Evolutionary conservation across 2,113 vertebrate species (phyloP).

Genomic region (Varanus salvator): DNA sequence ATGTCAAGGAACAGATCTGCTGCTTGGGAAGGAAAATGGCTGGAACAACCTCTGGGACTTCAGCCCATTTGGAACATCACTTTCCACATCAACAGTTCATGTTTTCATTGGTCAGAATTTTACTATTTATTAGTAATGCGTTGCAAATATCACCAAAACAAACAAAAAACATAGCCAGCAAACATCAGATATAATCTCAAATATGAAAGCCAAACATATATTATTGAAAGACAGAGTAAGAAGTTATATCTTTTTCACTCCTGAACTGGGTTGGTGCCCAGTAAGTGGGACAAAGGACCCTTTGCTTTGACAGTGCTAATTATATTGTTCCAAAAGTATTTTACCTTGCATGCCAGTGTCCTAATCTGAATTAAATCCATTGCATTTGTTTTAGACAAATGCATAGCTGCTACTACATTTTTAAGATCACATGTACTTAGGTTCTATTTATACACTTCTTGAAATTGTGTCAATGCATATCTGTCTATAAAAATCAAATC

Average conservation of each 20-base stretch:
- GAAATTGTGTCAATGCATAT: background rate
- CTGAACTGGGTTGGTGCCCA: too few relatives aligned
- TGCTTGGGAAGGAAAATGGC: background rate
- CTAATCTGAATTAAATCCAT: too few relatives aligned
- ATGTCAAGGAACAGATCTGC: background rate
- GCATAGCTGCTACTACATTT: too few relatives aligned
- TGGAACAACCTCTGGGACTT: background rate
- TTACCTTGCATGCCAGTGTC: too few relatives aligned
- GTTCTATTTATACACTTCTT: background rate
- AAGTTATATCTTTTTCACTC: too few relatives aligned
- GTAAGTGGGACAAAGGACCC: too few relatives aligned
- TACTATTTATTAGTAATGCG: background rate
- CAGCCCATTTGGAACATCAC: slow-evolving; percentile 15
- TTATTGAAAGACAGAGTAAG: too few relatives aligned
- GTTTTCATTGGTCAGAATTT: slow-evolving; percentile 21
- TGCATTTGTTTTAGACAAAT: too few relatives aligned
- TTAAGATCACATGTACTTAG: background rate
- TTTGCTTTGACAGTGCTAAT: too few relatives aligned
- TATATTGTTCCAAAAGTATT: too few relatives aligned
- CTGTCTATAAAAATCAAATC: background rate
- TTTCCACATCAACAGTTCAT: background rate
- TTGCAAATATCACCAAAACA: slow-evolving; percentile 3
- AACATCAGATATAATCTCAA: background rate
- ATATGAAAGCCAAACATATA: background rate
- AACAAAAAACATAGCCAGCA: background rate